Evolutionary conservation across 2,888 invertebrate species (phyloP).

Genomic region (Himalopsyche japonica): DNA sequence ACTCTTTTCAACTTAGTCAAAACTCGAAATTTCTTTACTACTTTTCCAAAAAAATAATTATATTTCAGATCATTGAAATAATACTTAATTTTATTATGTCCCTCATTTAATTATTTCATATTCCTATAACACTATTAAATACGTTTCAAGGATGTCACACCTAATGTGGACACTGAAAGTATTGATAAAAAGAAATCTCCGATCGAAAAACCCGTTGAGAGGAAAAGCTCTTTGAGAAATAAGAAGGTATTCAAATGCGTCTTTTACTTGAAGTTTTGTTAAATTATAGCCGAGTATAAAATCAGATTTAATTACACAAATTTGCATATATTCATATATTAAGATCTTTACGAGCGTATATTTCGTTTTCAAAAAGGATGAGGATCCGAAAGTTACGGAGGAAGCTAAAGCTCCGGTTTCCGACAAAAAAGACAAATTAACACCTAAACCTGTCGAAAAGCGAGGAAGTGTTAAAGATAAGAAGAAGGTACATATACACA

Average conservation of each 20-base stretch:
- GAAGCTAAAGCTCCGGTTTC: constrained; percentile 71
- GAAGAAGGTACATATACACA: constrained; percentile 12
- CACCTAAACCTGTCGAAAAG: constrained; percentile 53
- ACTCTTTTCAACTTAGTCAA: no score
- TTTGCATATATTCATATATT: no score
- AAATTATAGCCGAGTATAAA: no score
- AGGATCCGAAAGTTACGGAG: constrained; percentile 61
- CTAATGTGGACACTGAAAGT: not conserved
- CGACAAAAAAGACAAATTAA: constrained; percentile 68
- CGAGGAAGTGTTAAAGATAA: constrained; percentile 17
- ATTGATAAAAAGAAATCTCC: not conserved
- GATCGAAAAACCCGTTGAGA: not conserved
- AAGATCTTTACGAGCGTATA: not conserved
- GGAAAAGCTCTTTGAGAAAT: not conserved
- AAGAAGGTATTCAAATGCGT: not conserved
- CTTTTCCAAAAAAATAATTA: no score
- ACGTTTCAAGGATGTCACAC: not conserved
- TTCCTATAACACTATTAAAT: not conserved
- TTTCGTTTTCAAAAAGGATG: constrained; percentile 36
- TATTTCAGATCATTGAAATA: no score
- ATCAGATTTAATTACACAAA: no score
- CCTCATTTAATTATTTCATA: no score
- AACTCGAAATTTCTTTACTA: no score
- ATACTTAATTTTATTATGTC: no score
- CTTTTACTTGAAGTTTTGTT: no score